Percentiles rank a stretch among this genome's conserved stretches.
phyloP scores from a whole-genome alignment of 2,888 invertebrate species.

The Philereme vetulata region DNA sequence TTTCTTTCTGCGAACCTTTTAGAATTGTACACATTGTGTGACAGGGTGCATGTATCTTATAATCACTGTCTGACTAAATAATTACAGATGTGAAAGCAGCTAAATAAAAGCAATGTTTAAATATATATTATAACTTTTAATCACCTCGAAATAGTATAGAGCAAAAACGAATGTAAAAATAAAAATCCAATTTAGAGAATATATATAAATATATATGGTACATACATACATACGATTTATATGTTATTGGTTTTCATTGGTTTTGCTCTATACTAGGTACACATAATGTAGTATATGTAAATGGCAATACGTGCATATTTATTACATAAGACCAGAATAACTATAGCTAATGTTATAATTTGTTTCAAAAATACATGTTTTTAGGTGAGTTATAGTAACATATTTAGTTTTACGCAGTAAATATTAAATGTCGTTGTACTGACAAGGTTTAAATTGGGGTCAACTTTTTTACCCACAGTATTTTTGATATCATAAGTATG shows the following conservation, averaged over 20 bases:
- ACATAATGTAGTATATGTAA: slow-evolving; percentile 22
- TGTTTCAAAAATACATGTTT: slow-evolving; percentile 28
- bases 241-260: neutral
- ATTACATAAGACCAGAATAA: slow-evolving; percentile 13
- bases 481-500: no score
- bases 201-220: neutral
- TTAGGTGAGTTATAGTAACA: slow-evolving; percentile 34
- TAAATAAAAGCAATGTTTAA: slow-evolving; percentile 28
- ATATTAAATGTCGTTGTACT: slow-evolving; percentile 6
- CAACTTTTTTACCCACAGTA: no score
- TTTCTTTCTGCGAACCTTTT: slow-evolving; percentile 30
- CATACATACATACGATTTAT: neutral
- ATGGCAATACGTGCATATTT: slow-evolving; percentile 23
- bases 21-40: slow-evolving; percentile 73
- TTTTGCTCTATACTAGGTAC: slow-evolving; percentile 33
- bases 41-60: slow-evolving; percentile 80
- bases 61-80: slow-evolving; percentile 48
- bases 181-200: neutral
- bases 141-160: slow-evolving; percentile 24
- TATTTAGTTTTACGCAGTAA: slow-evolving; percentile 16
- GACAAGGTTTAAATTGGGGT: slow-evolving; percentile 1
- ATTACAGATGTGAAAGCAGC: slow-evolving; percentile 40
- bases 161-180: slow-evolving; percentile 20
- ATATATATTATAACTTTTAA: slow-evolving; percentile 24
- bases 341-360: slow-evolving; percentile 14